Conservation (phyloP, 2,797 vertebrate genomes). For the Pseudochaenichthys georgianus region DNA sequence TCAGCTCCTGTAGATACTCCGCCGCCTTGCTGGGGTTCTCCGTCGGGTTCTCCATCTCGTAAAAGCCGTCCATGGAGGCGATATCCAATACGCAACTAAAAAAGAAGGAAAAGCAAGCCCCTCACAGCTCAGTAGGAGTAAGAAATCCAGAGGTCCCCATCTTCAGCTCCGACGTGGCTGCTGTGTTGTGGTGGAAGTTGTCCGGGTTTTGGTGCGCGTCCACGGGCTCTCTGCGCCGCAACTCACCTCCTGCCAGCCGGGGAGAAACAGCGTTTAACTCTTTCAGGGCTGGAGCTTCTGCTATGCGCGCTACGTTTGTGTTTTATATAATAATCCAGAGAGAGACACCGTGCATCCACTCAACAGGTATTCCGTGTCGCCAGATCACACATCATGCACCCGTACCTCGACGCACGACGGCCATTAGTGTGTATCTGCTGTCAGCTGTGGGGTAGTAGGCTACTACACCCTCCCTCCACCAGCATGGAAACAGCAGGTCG, state of each 20-base stretch:
- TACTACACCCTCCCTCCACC: background rate
- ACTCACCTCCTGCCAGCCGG: constrained; percentile 69
- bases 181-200: constrained; percentile 69
- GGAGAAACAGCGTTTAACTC: constrained; percentile 74
- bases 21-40: constrained; percentile 93
- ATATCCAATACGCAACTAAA: constrained; percentile 38
- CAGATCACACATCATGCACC: constrained; percentile 9
- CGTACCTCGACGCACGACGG: background rate
- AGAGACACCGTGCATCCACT: background rate
- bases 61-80: constrained; percentile 77
- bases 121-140: constrained; percentile 39
- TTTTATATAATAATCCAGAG: too few species aligned
- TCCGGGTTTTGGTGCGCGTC: constrained; percentile 60
- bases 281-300: constrained; percentile 39
- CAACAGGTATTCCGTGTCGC: constrained; percentile 52
- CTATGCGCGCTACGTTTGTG: background rate
- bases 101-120: background rate
- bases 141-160: constrained; percentile 55
- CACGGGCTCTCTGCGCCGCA: constrained; percentile 71
- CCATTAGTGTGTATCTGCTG: background rate
- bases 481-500: constrained; percentile 2
- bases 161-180: constrained; percentile 77
- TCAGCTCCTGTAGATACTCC: constrained; percentile 94
- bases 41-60: constrained; percentile 88
- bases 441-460: constrained; percentile 7